Conservation (phyloP, 2,113 vertebrate species). For the Pterocles orientalis region DNA sequence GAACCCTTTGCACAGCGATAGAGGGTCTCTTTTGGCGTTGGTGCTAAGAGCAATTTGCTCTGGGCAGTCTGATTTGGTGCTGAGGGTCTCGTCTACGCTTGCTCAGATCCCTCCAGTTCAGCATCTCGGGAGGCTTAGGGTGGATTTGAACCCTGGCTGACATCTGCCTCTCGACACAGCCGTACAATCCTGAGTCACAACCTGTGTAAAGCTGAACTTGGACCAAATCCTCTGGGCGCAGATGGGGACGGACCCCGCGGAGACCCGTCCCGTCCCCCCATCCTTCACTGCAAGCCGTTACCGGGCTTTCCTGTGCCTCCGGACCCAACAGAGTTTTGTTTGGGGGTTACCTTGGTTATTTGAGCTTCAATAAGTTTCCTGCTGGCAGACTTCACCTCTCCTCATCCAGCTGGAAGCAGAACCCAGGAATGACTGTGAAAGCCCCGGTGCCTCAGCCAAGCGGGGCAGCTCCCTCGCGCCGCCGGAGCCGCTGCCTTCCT, state of each 20-base stretch:
- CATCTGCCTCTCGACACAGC: neutral
- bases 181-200: neutral
- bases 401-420: neutral
- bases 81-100: neutral
- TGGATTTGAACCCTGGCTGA: neutral
- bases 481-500: neutral
- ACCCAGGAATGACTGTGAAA: neutral
- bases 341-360: neutral
- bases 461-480: neutral
- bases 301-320: rapidly evolving
- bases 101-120: neutral
- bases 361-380: neutral
- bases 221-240: neutral
- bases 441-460: neutral
- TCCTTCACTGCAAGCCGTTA: neutral
- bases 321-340: neutral
- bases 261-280: neutral
- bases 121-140: neutral
- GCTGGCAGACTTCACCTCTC: neutral
- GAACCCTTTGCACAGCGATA: rapidly evolving
- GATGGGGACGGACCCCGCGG: neutral
- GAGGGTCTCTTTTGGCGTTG: neutral
- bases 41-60: neutral
- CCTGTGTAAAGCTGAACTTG: neutral
- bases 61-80: neutral